Conservation (phyloP, 2,888 invertebrate genomes). For the Anorthoa munda region DNA sequence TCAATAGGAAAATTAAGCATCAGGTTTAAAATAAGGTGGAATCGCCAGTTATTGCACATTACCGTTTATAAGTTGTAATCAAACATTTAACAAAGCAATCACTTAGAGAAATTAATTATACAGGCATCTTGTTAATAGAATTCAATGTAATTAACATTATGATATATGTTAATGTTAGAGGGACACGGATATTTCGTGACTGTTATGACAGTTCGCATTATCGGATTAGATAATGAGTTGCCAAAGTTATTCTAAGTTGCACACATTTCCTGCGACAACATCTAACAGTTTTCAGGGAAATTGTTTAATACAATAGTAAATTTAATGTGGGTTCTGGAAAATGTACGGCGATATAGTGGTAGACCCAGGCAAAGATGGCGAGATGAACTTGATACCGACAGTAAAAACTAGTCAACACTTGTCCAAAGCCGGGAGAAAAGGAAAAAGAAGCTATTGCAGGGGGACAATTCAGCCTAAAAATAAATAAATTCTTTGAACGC, state of each 20-base stretch:
- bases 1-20: slow-evolving; percentile 37
- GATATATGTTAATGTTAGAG: slow-evolving; percentile 49
- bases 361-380: too few species aligned
- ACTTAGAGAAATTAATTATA: slow-evolving; percentile 50
- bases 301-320: not conserved
- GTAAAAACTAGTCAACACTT: too few species aligned
- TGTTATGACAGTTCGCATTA: slow-evolving; percentile 38
- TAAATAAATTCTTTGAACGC: too few species aligned
- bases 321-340: too few species aligned
- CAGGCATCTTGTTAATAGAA: slow-evolving; percentile 49
- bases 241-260: not conserved
- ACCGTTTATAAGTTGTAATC: slow-evolving; percentile 37
- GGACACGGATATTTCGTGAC: slow-evolving; percentile 9
- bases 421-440: too few species aligned
- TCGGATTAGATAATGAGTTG: slow-evolving; percentile 23
- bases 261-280: not conserved
- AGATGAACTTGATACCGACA: too few species aligned
- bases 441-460: too few species aligned
- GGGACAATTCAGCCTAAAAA: too few species aligned
- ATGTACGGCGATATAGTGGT: too few species aligned
- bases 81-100: slow-evolving; percentile 51
- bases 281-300: not conserved
- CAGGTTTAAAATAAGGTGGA: slow-evolving; percentile 23
- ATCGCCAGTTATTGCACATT: slow-evolving; percentile 38
- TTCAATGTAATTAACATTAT: slow-evolving; percentile 54